A percentile compares a stretch with the other conserved stretches of the same genome.
phyloP scores from a whole-genome alignment of 2,113 vertebrate species.

The Mustela nigripes region DNA sequence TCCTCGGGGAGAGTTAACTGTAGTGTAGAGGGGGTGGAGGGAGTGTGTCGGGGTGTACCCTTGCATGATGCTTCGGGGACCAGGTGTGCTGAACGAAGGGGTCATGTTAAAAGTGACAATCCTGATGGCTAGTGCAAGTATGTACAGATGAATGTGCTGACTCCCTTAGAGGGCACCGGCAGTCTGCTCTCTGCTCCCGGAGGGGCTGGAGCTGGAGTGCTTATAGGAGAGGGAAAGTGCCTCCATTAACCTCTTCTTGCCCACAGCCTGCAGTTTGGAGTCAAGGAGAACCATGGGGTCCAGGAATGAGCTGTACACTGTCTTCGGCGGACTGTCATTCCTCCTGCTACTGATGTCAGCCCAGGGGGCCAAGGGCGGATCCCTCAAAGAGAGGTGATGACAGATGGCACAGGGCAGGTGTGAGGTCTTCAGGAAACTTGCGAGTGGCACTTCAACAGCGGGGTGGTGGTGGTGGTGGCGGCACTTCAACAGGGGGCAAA shows the following conservation, averaged over 20 bases:
- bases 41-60: not conserved
- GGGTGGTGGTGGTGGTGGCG: not conserved
- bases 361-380: constrained; percentile 39
- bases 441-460: not conserved
- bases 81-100: not conserved
- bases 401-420: not conserved
- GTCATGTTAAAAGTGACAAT: not conserved
- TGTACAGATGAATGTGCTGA: not conserved
- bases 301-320: constrained; percentile 29
- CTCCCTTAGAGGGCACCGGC: not conserved
- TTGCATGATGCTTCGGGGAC: not conserved
- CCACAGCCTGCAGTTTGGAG: constrained; percentile 8
- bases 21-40: not conserved
- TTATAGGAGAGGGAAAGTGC: not conserved
- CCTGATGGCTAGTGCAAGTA: not conserved
- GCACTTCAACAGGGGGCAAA: not conserved
- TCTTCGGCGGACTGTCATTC: constrained; percentile 40
- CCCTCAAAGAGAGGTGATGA: constrained; percentile 73
- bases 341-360: constrained; percentile 60
- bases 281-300: constrained; percentile 66
- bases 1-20: not conserved
- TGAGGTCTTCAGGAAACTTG: not conserved
- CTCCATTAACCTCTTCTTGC: constrained; percentile 47
- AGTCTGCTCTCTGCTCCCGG: not conserved
- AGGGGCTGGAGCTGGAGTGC: not conserved